Evolutionary conservation across 2,888 invertebrate genomes (phyloP).

Genomic region (Lottia gigantea): DNA sequence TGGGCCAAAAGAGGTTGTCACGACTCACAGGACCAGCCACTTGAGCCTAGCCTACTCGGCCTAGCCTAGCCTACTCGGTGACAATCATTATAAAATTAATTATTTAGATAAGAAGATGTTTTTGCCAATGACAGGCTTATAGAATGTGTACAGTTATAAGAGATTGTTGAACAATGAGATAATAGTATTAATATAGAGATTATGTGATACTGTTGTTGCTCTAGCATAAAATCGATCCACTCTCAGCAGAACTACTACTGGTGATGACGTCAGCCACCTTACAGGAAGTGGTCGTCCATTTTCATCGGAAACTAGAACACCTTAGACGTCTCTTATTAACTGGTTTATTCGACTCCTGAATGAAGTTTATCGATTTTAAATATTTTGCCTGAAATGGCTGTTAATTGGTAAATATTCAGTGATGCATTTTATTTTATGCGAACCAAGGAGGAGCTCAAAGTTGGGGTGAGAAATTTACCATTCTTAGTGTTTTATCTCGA

Average conservation of each 20-base stretch:
- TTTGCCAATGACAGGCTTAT: too few species aligned
- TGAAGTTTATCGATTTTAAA: neutral
- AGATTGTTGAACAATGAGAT: neutral
- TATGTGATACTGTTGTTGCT: neutral
- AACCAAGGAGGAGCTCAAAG: conserved; percentile 23
- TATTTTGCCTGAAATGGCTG: conserved; percentile 13
- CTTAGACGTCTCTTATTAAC: too few species aligned
- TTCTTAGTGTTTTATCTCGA: neutral
- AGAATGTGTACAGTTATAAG: neutral
- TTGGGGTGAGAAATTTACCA: conserved; percentile 23
- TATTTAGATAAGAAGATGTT: too few species aligned
- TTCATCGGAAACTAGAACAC: neutral
- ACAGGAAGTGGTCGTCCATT: conserved; percentile 11
- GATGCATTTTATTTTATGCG: conserved; percentile 26
- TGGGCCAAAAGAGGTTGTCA: too few species aligned
- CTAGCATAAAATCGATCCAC: neutral
- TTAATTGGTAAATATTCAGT: conserved; percentile 19
- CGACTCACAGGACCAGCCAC: too few species aligned
- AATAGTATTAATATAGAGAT: conserved; percentile 4
- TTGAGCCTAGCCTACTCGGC: too few species aligned
- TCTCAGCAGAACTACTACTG: neutral
- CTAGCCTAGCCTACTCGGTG: too few species aligned
- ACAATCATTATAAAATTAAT: too few species aligned
- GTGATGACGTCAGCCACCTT: neutral
- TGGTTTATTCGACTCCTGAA: too few species aligned